Percentiles rank a stretch among this genome's conserved stretches.
Evolutionary conservation across 2,113 vertebrate genomes (phyloP).

Genomic region (Halcyon malimbica): DNA sequence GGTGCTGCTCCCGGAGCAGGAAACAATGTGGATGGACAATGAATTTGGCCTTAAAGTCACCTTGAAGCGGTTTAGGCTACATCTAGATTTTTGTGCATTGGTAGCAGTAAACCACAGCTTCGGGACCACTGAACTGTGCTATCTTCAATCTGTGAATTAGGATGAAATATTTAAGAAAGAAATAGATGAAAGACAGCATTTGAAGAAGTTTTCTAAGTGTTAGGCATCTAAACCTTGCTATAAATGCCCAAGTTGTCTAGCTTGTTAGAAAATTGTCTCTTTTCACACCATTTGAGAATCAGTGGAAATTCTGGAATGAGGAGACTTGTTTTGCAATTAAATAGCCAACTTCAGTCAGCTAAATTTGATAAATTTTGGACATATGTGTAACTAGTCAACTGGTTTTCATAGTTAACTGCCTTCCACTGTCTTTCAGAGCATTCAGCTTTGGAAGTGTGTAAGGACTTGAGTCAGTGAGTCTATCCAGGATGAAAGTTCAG

Average conservation of each 20-base stretch:
- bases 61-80: neutral
- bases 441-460: neutral
- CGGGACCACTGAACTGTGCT: neutral
- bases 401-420: neutral
- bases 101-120: neutral
- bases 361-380: neutral
- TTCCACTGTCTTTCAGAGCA: neutral
- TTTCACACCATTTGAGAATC: neutral
- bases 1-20: neutral
- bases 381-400: neutral
- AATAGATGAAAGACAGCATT: neutral
- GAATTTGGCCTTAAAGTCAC: neutral
- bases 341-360: neutral
- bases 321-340: neutral
- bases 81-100: neutral
- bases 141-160: neutral
- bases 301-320: neutral
- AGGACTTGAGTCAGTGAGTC: neutral
- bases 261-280: neutral
- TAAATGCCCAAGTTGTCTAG: neutral
- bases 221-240: accelerated
- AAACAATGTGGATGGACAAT: neutral
- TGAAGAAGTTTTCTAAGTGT: neutral
- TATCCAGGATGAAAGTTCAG: neutral
- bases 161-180: neutral